phyloP scores from a whole-genome alignment of 2,113 vertebrate genomes.

The Oryzias javanicus region DNA sequence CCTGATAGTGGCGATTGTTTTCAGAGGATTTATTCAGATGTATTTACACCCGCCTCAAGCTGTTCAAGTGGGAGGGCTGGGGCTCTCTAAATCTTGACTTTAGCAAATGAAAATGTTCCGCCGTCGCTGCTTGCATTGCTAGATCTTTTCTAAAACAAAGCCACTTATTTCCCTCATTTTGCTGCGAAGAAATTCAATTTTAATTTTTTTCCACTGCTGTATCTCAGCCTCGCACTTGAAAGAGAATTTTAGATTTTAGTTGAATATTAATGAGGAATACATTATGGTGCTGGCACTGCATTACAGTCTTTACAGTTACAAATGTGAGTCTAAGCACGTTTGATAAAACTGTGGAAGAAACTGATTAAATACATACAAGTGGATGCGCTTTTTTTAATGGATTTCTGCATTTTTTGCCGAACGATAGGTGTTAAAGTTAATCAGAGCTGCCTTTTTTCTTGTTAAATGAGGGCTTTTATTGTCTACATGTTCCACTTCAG shows the following conservation, averaged over 20 bases:
- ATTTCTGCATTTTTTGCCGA: constrained; percentile 1
- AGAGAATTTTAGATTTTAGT: constrained; percentile 74
- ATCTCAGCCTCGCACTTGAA: constrained; percentile 75
- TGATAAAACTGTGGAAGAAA: constrained; percentile 48
- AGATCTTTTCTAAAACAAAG: constrained; percentile 29
- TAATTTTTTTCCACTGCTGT: constrained; percentile 67
- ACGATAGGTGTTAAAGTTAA: constrained; percentile 11
- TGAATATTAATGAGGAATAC: constrained; percentile 77
- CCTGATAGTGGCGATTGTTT: constrained; percentile 15
- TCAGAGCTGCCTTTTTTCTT: constrained; percentile 4
- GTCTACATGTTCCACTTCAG: constrained; percentile 14
- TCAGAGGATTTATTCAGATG: constrained; percentile 9
- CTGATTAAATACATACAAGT: no score
- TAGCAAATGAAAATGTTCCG: constrained; percentile 18
- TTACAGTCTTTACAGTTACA: constrained; percentile 56
- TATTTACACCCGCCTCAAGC: background rate
- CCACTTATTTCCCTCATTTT: background rate
- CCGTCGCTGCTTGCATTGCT: constrained; percentile 15
- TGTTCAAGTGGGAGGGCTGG: background rate
- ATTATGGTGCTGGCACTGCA: constrained; percentile 53
- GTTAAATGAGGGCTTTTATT: constrained; percentile 26
- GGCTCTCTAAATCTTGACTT: constrained; percentile 15
- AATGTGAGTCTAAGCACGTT: constrained; percentile 49
- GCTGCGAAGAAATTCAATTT: constrained; percentile 58
- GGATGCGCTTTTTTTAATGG: no score